Percentiles rank a stretch among this genome's conserved stretches.
phyloP scores from a whole-genome alignment of 2,113 vertebrate genomes.

The Euleptes europaea region DNA sequence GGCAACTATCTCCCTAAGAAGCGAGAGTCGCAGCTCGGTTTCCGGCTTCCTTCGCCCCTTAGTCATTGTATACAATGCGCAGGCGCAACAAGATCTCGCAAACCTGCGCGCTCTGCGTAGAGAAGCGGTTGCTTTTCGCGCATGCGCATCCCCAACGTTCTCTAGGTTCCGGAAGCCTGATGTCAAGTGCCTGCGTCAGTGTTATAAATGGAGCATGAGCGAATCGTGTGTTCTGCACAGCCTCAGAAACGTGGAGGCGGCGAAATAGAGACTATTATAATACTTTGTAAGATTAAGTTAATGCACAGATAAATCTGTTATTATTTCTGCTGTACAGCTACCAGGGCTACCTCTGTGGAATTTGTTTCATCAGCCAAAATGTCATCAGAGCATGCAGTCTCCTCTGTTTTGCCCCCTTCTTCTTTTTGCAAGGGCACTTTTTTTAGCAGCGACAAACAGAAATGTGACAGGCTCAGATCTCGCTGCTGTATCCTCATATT shows the following conservation, averaged over 20 bases:
- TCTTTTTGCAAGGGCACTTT: neutral
- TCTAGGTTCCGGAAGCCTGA: neutral
- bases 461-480: neutral
- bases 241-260: no score
- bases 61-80: constrained; percentile 1
- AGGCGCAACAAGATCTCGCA: neutral
- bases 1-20: no score
- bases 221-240: no score
- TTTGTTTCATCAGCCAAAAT: neutral
- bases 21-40: no score
- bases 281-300: no score
- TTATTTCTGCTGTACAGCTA: no score
- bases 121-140: constrained; percentile 25
- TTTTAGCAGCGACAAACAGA: neutral
- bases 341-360: neutral
- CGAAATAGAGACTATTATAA: no score
- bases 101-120: no score
- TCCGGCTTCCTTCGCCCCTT: neutral
- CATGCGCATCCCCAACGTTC: neutral
- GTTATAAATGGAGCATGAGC: neutral
- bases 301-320: no score
- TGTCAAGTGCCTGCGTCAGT: neutral
- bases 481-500: neutral
- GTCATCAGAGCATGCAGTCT: no score
- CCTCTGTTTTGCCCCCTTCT: no score